Evolutionary conservation across 2,888 invertebrate species (phyloP).

Genomic region (Microplitis deprimator): DNA sequence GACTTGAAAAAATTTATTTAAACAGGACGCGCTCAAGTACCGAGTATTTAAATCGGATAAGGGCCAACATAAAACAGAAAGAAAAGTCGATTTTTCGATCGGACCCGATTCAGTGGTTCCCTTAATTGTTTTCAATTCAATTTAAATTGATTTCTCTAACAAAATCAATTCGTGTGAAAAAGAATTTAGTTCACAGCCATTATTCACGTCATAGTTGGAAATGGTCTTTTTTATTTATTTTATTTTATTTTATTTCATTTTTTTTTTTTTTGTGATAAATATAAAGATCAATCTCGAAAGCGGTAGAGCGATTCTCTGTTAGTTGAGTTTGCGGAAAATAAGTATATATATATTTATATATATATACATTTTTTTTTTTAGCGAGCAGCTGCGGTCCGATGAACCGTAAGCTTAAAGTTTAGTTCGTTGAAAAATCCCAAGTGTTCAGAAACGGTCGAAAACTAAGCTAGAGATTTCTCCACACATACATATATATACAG

Average conservation of each 20-base stretch:
- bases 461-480: not conserved
- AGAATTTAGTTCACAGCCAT: constrained; percentile 18
- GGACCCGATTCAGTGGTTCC: not conserved
- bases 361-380: constrained; percentile 35
- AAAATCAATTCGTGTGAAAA: constrained; percentile 23
- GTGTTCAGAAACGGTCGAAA: constrained; percentile 5
- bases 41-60: not conserved
- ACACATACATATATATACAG: not conserved
- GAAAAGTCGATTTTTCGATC: not conserved
- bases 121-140: not conserved
- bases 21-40: too few species aligned
- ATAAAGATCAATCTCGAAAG: constrained; percentile 39
- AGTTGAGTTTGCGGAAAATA: not conserved
- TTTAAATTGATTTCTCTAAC: constrained; percentile 20
- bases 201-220: constrained; percentile 30
- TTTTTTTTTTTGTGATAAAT: constrained; percentile 35
- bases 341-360: constrained; percentile 10
- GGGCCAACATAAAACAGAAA: not conserved
- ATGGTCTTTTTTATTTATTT: not conserved
- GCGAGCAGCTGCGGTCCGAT: constrained; percentile 44
- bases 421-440: constrained; percentile 34
- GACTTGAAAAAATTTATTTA: too few species aligned
- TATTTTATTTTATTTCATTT: not conserved
- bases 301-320: constrained; percentile 24
- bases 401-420: constrained; percentile 44